Evolutionary conservation across 2,113 vertebrate genomes (phyloP).

Genomic region (Mormyrus lacerda): DNA sequence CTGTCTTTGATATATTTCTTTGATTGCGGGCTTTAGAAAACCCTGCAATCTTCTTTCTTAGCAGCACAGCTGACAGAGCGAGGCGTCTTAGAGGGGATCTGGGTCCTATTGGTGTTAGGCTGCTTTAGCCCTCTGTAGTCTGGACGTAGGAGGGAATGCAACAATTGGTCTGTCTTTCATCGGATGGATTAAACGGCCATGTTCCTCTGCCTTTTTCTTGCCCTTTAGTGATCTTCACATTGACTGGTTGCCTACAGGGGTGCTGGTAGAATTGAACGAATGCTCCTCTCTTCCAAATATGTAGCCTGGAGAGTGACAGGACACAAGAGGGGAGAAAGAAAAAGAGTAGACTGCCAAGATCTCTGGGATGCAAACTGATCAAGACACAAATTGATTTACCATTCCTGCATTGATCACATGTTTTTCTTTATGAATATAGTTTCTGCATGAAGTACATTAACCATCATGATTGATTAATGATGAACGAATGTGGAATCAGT

Average conservation of each 20-base stretch:
- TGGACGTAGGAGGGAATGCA: neutral
- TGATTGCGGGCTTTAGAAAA: neutral
- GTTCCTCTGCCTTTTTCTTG: neutral
- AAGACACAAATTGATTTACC: neutral
- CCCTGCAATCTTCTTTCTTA: neutral
- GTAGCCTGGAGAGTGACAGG: neutral
- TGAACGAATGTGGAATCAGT: neutral
- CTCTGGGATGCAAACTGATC: neutral
- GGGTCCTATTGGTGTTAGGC: neutral
- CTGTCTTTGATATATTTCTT: neutral
- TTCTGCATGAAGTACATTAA: neutral
- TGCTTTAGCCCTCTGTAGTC: neutral
- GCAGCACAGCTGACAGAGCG: neutral
- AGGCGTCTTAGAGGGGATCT: neutral
- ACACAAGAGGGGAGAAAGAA: neutral
- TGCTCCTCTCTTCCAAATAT: neutral
- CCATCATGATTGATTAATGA: neutral
- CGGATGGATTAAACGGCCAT: neutral
- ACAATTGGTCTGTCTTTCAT: neutral
- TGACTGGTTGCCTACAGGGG: neutral
- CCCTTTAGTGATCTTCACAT: neutral
- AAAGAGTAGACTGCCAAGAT: neutral
- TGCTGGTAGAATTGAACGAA: neutral
- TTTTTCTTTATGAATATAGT: neutral
- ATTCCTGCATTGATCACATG: neutral